These are phyloP conservation scores for Pleuronectes platessa DNA, from an alignment of 2,113 vertebrate species.

Conservation along the genomic window DNA sequence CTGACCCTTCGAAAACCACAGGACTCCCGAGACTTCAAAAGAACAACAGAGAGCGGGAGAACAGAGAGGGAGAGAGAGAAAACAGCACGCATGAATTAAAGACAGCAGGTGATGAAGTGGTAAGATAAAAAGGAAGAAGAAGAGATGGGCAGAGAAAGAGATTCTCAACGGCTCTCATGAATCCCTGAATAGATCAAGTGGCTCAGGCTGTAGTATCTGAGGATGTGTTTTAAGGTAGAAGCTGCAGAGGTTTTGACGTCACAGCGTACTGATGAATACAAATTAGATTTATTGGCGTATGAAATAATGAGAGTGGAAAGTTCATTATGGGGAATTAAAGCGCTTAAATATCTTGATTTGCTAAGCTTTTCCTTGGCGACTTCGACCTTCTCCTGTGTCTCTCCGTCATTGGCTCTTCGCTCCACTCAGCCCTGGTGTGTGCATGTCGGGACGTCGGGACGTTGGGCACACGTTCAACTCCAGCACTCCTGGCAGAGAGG, in stretches of 20 bases:
- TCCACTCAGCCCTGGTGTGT: constrained; percentile 13
- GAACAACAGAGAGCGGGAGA: constrained; percentile 43
- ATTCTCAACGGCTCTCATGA: constrained; percentile 44
- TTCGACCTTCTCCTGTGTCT: background rate
- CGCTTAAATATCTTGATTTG: constrained; percentile 3
- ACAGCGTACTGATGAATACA: background rate
- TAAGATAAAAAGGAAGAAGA: constrained; percentile 17
- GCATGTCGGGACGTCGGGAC: constrained; percentile 23
- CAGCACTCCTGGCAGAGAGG: constrained; percentile 15
- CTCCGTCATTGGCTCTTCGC: background rate
- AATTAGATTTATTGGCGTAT: background rate
- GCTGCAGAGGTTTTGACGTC: background rate
- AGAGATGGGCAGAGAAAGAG: constrained; percentile 1
- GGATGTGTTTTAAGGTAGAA: background rate
- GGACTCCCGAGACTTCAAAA: constrained; percentile 72
- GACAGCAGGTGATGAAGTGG: constrained; percentile 71
- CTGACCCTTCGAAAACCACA: constrained; percentile 75
- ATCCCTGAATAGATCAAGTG: constrained; percentile 37
- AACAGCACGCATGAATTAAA: constrained; percentile 70
- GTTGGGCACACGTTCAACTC: constrained; percentile 22
- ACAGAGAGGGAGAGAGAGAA: constrained; percentile 55
- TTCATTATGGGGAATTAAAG: background rate
- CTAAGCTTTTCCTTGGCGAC: constrained; percentile 1
- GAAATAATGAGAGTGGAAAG: background rate
- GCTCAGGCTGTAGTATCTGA: constrained; percentile 16